Base-by-base conservation (phyloP, 2,888 invertebrate genomes). In the Agriopis leucophaearia region DNA sequence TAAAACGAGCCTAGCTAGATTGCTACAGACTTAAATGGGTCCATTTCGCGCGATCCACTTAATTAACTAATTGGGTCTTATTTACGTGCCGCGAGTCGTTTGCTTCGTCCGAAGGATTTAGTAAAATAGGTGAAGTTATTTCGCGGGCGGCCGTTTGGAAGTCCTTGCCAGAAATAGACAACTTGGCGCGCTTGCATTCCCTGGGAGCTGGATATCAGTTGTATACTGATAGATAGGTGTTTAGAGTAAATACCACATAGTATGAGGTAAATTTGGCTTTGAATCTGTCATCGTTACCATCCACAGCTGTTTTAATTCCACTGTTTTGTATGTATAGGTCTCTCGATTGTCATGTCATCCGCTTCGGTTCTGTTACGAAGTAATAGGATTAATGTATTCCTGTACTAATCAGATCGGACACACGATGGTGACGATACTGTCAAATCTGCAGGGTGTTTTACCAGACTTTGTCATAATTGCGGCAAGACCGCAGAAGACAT, bases 91-190 rank as follows among this genome's bases (percentile, higher is more conserved):
- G 55, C 58, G 59, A 59, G 50, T 60, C 56, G 58, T 57, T 65
- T 42, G 18, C 60, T 63, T 63, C 45, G 67, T 59, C 44, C 54
- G 61, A 47, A 54, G 67, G 65, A 65, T 65, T 66, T 65, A 61
- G 63, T 72, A 65, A 64, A 27, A 68, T 65, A 68, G 55, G 54
- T 50, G 52, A 63, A 57, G 56, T 54, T 63, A 52, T 64, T 52
- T 51, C 35, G 54, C 58, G 60, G 27, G 52, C 60, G 60, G 62
- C 48, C 44, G 59, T 66, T 69, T 55, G 45, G 59, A 36, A 70
- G 62, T 66, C 66, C 69, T 75, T 66, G 70, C 69, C 71, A 64
- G 66, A 69, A 73, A 73, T 75, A 71, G 69, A 74, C 58, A 72
- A 64, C 57, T 68, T 65, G 66, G 71, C 63, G 64, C 69, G 71